Conservation (phyloP, 1,140 invertebrate species). For the Pseudomyrmex dendroicus region DNA sequence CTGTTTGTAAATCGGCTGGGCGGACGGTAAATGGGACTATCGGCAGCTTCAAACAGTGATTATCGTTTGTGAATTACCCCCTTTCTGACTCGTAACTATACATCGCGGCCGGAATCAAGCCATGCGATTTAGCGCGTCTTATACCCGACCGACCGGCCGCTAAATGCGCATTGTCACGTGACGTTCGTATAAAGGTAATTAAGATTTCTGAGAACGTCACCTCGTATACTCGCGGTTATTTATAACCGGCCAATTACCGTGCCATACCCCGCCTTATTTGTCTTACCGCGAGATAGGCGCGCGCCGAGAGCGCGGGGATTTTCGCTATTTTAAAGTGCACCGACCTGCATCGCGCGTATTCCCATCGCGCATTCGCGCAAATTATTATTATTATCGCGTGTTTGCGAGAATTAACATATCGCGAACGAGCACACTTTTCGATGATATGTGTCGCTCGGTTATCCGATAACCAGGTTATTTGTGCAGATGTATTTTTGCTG, state of each 20-base stretch:
- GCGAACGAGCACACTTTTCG: slow-evolving; percentile 27
- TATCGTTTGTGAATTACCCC: slow-evolving; percentile 53
- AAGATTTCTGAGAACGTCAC: slow-evolving; percentile 40
- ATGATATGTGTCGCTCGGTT: slow-evolving; percentile 35
- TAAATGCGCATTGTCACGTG: slow-evolving; percentile 51
- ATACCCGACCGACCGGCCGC: not conserved
- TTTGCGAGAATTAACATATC: slow-evolving; percentile 54
- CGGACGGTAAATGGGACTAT: slow-evolving; percentile 43
- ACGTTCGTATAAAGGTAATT: slow-evolving; percentile 46
- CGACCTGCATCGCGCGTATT: not conserved
- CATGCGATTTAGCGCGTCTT: slow-evolving; percentile 48
- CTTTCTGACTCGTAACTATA: slow-evolving; percentile 18
- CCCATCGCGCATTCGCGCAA: not conserved
- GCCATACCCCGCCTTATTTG: not conserved
- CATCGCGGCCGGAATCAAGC: slow-evolving; percentile 38
- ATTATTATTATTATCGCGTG: slow-evolving; percentile 23
- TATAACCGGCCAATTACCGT: slow-evolving; percentile 39
- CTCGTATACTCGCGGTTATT: slow-evolving; percentile 25
- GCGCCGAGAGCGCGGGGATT: not conserved
- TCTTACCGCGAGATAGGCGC: not conserved
- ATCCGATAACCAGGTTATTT: slow-evolving; percentile 32
- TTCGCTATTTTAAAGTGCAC: slow-evolving; percentile 22
- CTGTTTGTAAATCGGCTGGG: slow-evolving; percentile 35
- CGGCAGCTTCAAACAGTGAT: slow-evolving; percentile 44
- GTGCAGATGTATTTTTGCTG: slow-evolving; percentile 42